These are phyloP conservation scores for Crotalus adamanteus DNA, from an alignment of 2,797 vertebrate species.

Conservation along the genomic window DNA sequence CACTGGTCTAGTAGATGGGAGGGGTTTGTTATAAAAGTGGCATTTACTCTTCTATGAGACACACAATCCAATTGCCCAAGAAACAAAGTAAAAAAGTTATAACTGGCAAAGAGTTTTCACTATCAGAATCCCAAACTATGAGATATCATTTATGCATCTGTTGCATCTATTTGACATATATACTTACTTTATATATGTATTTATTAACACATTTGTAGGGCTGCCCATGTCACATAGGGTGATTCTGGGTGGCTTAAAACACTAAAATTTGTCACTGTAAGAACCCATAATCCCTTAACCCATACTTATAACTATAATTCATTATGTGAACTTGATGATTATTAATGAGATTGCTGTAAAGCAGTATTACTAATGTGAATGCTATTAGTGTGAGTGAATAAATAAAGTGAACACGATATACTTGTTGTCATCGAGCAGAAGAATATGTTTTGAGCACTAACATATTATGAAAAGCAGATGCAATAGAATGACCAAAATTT, in stretches of 20 bases:
- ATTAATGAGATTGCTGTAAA: neutral
- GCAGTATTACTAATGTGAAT: neutral
- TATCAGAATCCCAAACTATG: neutral
- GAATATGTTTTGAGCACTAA: neutral
- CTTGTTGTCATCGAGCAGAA: neutral
- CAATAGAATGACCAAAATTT: neutral
- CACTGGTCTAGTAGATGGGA: neutral
- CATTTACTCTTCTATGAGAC: neutral
- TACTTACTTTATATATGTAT: neutral
- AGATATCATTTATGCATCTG: neutral
- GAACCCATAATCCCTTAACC: neutral
- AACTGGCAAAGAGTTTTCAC: neutral
- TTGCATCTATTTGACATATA: neutral
- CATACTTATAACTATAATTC: neutral
- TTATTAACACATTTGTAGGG: neutral
- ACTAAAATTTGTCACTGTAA: neutral
- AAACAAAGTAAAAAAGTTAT: neutral
- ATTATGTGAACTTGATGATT: neutral
- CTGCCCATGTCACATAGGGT: neutral
- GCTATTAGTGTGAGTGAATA: neutral
- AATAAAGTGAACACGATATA: neutral
- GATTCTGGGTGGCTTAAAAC: neutral
- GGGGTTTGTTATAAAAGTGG: neutral
- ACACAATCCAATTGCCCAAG: neutral
- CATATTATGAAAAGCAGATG: neutral